Conservation (phyloP, 53 echinoderm and acorn worm genomes). For the Crossaster papposus region DNA sequence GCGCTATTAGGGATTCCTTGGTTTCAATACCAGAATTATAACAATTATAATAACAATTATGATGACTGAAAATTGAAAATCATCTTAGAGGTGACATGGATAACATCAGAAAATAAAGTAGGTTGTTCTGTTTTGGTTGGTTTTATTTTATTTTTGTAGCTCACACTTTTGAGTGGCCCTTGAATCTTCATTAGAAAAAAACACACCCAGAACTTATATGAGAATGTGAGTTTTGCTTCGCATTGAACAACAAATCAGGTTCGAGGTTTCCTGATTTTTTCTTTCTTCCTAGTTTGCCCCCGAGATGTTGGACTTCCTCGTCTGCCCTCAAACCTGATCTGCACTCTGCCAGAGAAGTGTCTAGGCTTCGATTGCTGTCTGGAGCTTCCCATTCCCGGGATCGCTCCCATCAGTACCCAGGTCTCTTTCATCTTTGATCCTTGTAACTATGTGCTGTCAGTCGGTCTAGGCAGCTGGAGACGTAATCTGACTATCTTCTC, state of each 20-base stretch:
- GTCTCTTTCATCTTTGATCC: conserved; percentile 54
- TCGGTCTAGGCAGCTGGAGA: conserved; percentile 39
- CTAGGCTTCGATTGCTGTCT: conserved; percentile 57
- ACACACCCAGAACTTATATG: too few relatives aligned
- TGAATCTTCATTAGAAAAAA: too few relatives aligned
- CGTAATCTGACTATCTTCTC: conserved; percentile 12
- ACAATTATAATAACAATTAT: too few relatives aligned
- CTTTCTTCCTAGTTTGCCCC: conserved; percentile 44
- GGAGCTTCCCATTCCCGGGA: conserved; percentile 21
- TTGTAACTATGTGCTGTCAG: conserved; percentile 17
- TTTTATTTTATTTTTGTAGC: too few relatives aligned
- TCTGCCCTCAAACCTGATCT: conserved; percentile 38
- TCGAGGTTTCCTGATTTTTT: neutral
- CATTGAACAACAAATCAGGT: neutral
- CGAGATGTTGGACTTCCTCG: conserved; percentile 38
- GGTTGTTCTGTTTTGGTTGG: too few relatives aligned
- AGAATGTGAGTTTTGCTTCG: too few relatives aligned
- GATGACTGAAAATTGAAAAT: too few relatives aligned
- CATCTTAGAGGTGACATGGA: too few relatives aligned
- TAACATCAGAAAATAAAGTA: too few relatives aligned
- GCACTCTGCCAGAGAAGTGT: conserved; percentile 60
- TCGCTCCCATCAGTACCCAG: conserved; percentile 41
- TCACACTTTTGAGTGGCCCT: too few relatives aligned
- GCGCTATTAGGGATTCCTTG: too few relatives aligned
- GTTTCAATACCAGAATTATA: too few relatives aligned